A percentile compares a stretch with the other conserved stretches of the same genome.
These are phyloP conservation scores for Elephas maximus DNA, from an alignment of 2,113 vertebrate species.

Conservation along the genomic window DNA sequence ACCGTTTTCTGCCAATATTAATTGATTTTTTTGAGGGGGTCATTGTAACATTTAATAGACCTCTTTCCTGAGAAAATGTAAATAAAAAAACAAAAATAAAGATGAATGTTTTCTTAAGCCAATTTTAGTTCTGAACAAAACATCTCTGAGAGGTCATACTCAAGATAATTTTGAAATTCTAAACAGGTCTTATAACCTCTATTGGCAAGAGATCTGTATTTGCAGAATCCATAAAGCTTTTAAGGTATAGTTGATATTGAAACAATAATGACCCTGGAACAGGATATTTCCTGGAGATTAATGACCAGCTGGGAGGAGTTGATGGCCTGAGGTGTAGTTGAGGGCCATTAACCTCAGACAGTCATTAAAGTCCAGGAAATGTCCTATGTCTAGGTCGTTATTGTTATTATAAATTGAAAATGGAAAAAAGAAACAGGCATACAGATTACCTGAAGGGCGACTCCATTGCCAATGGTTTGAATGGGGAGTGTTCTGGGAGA, in stretches of 20 bases:
- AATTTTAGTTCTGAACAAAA: conserved; percentile 70
- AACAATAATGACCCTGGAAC: conserved; percentile 89
- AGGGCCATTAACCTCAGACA: conserved; percentile 90
- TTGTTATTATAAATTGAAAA: conserved; percentile 87
- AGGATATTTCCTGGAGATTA: conserved; percentile 90
- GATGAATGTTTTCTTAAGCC: conserved; percentile 39
- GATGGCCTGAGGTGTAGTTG: conserved; percentile 89
- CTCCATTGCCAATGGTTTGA: conserved; percentile 80
- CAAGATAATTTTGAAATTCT: conserved; percentile 79
- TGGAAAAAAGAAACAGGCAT: conserved; percentile 84
- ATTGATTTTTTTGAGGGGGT: conserved; percentile 13
- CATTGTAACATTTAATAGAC: conserved; percentile 20
- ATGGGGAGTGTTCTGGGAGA: conserved; percentile 73
- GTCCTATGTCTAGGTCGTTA: conserved; percentile 89
- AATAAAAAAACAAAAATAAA: conserved; percentile 60
- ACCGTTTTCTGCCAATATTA: neutral
- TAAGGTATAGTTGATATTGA: conserved; percentile 88
- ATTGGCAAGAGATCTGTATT: conserved; percentile 82
- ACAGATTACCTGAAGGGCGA: conserved; percentile 80
- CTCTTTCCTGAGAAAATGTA: conserved; percentile 25
- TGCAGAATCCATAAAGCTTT: conserved; percentile 85
- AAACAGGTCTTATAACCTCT: conserved; percentile 80
- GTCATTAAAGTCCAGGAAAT: conserved; percentile 90
- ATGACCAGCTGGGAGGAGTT: conserved; percentile 89
- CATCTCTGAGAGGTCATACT: conserved; percentile 65